These are phyloP conservation scores for Sicus ferrugineus DNA, from an alignment of 2,888 invertebrate species.

Conservation along the genomic window DNA sequence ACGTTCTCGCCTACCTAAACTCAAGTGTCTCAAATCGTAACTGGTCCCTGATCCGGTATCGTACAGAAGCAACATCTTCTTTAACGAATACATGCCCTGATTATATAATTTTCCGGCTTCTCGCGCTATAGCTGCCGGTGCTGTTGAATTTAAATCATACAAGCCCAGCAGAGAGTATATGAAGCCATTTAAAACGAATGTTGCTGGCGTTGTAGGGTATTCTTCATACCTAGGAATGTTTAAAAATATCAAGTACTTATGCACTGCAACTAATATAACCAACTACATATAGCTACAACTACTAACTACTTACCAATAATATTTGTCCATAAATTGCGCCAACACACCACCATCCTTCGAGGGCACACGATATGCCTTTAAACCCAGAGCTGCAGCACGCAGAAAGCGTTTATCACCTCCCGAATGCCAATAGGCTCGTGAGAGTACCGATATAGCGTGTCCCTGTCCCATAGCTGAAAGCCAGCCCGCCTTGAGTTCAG, in stretches of 20 bases:
- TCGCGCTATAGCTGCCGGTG: constrained; percentile 74
- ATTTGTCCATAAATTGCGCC: constrained; percentile 84
- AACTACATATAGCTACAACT: neutral
- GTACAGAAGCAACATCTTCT: constrained; percentile 85
- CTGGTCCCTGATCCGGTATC: constrained; percentile 96
- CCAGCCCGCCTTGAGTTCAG: constrained; percentile 87
- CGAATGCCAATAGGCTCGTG: constrained; percentile 87
- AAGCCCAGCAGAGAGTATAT: constrained; percentile 96
- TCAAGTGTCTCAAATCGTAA: constrained; percentile 95
- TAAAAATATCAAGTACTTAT: neutral
- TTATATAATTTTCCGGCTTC: constrained; percentile 80
- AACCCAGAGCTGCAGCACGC: constrained; percentile 80
- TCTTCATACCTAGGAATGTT: constrained; percentile 84
- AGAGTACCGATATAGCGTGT: constrained; percentile 93
- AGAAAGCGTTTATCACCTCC: constrained; percentile 79
- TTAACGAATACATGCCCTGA: constrained; percentile 87
- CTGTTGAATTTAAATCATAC: constrained; percentile 89
- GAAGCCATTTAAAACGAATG: constrained; percentile 97
- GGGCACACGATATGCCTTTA: constrained; percentile 78
- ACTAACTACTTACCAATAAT: constrained; percentile 76
- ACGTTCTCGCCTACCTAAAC: constrained; percentile 69
- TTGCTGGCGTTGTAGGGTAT: constrained; percentile 94
- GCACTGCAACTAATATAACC: neutral
- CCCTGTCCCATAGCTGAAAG: constrained; percentile 99
- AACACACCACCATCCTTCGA: constrained; percentile 83